Conservation (phyloP, 1,140 invertebrate genomes). For the Leguminivora glycinivorella region DNA sequence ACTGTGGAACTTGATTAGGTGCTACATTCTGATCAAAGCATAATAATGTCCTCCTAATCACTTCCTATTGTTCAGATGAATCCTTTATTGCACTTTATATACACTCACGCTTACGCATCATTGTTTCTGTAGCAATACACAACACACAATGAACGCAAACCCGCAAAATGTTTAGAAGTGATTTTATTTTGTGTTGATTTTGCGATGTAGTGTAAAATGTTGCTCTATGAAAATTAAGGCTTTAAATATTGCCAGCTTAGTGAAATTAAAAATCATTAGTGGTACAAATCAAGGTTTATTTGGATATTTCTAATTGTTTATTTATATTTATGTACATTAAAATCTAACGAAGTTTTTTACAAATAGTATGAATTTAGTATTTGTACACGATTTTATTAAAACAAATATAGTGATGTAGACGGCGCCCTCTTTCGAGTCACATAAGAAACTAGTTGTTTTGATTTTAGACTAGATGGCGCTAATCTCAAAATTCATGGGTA, state of each 20-base stretch:
- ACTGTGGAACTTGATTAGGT: constrained; percentile 69
- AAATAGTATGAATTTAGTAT: too few relatives aligned
- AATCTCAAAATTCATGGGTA: too few relatives aligned
- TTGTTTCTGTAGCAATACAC: constrained; percentile 64
- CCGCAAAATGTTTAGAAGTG: constrained; percentile 70
- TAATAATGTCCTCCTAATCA: constrained; percentile 61
- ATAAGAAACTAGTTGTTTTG: neutral
- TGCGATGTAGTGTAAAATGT: constrained; percentile 55
- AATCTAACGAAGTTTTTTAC: too few relatives aligned
- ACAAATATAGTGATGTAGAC: neutral
- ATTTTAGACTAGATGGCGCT: neutral
- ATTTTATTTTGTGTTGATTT: constrained; percentile 78
- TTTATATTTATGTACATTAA: too few relatives aligned
- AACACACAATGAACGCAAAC: constrained; percentile 74
- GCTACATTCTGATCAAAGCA: constrained; percentile 70
- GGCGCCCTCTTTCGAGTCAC: neutral
- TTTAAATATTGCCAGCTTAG: constrained; percentile 46
- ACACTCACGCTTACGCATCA: constrained; percentile 53
- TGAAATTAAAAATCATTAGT: neutral
- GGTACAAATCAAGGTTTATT: neutral
- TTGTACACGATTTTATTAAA: too few relatives aligned
- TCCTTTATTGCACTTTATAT: constrained; percentile 52
- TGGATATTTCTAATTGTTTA: neutral
- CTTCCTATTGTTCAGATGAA: constrained; percentile 62
- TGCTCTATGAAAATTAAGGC: constrained; percentile 34